These are phyloP conservation scores for Aleiodes alternator DNA, from an alignment of 2,888 invertebrate species.

Conservation along the genomic window DNA sequence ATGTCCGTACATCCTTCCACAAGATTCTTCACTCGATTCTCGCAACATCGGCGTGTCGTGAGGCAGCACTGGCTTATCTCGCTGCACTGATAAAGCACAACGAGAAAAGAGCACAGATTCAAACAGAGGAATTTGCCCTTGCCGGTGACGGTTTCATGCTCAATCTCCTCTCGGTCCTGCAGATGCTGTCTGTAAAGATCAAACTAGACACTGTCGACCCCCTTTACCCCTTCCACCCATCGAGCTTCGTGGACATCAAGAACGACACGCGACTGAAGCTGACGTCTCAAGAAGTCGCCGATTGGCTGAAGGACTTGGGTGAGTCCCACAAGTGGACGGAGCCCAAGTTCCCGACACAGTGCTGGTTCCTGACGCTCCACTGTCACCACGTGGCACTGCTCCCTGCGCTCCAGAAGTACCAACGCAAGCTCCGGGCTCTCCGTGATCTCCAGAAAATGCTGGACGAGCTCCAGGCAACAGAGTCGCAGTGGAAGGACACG, in stretches of 20 bases:
- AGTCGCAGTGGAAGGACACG: constrained; percentile 88
- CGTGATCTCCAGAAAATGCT: constrained; percentile 92
- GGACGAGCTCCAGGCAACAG: constrained; percentile 88
- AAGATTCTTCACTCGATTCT: constrained; percentile 90
- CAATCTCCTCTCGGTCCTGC: constrained; percentile 93
- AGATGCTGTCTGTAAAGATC: constrained; percentile 92
- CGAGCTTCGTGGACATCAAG: constrained; percentile 83
- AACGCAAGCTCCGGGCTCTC: constrained; percentile 84
- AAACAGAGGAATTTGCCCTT: constrained; percentile 89
- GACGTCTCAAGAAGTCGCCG: constrained; percentile 87
- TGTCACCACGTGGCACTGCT: constrained; percentile 94
- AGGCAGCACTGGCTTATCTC: constrained; percentile 87
- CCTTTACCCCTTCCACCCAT: constrained; percentile 91
- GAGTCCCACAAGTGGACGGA: constrained; percentile 83
- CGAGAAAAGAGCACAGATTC: constrained; percentile 92
- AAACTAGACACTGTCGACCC: constrained; percentile 93
- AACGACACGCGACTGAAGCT: constrained; percentile 90
- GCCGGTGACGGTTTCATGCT: constrained; percentile 97
- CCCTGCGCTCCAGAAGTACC: constrained; percentile 91
- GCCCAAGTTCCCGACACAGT: constrained; percentile 95
- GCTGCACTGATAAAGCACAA: constrained; percentile 87
- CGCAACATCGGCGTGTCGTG: constrained; percentile 88
- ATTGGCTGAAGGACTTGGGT: constrained; percentile 84
- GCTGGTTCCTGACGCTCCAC: constrained; percentile 97
- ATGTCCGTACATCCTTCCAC: constrained; percentile 85